Evolutionary conservation across 1,140 invertebrate species (phyloP), one percentile per base, ranked within the genome.

Genomic region (Vollenhovia emeryi): DNA sequence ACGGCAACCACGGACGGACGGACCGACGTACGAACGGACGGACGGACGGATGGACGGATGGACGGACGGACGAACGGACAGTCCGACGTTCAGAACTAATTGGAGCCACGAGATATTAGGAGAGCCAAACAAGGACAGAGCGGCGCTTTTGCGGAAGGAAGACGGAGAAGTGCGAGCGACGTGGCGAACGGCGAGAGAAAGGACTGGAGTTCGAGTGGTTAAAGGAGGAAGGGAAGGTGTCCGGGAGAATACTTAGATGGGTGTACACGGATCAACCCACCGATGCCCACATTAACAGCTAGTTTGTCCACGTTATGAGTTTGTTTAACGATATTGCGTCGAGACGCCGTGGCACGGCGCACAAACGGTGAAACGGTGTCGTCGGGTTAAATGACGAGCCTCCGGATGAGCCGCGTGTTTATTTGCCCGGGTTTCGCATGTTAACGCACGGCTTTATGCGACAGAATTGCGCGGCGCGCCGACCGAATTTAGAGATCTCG

Each of bases 81-180:
- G 87, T 90, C 86, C 87, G 88, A 91, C 91, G 91, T 90, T 92
- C 92, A 90, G 88, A 93, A 93, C 92, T 93, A 93, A 93, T 93
- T 93, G 92, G 92, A 93, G 91, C 92, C 92, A 93, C 92, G 91
- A 93, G 92, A 92, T 92, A 91, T 93, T 93, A 91, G 88, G 85
- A 87, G 86, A 88, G 78, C 71, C 74, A 52, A 87, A 85, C 83
- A 76, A 83, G 78, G 79, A 82, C 43, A 85, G 84, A 57, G 55
- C 52, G 60, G 57, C 50, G 27, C 66, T 57, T 73, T 73, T 57
- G 50, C 27, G 59, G 62, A 36, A 62, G 78, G 71, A 78, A 71
- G 84, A 84, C 40, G 79, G 55, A 78, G 83, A 75, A 36, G 75
- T 30, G 40, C 88, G 18, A 76, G 27, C 55, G 73, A 68, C 40